Conservation (phyloP, 2,797 vertebrate species). For the Myripristis jacobus region DNA sequence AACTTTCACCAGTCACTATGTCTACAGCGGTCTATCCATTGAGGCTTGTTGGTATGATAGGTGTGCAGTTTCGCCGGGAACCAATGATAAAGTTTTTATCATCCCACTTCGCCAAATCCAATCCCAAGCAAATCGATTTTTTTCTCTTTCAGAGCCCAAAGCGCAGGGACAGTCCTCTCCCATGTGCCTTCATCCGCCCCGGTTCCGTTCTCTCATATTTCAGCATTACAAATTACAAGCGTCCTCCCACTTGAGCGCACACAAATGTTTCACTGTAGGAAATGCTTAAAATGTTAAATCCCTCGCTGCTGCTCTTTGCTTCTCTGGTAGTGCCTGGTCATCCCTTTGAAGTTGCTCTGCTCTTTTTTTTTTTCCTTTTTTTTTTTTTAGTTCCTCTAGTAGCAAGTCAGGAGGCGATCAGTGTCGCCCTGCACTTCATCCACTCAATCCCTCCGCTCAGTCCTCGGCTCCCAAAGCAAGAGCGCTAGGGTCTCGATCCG, state of each 20-base stretch:
- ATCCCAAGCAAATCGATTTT: slow-evolving; percentile 56
- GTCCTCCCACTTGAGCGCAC: slow-evolving; percentile 77
- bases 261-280: slow-evolving; percentile 57
- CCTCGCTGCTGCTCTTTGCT: slow-evolving; percentile 23
- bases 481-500: neutral
- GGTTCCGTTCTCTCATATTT: slow-evolving; percentile 84
- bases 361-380: slow-evolving; percentile 13
- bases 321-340: slow-evolving; percentile 23
- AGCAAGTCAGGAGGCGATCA: slow-evolving; percentile 47
- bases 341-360: slow-evolving; percentile 54
- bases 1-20: slow-evolving; percentile 25
- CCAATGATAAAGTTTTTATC: slow-evolving; percentile 72
- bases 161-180: slow-evolving; percentile 77
- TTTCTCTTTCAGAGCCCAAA: slow-evolving; percentile 62
- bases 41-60: slow-evolving; percentile 39
- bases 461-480: slow-evolving; percentile 25
- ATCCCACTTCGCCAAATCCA: slow-evolving; percentile 74
- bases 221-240: slow-evolving; percentile 80
- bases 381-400: slow-evolving; percentile 38
- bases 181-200: slow-evolving; percentile 84
- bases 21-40: slow-evolving; percentile 71
- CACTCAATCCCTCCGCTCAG: slow-evolving; percentile 51
- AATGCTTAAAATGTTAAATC: slow-evolving; percentile 44
- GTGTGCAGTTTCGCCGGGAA: slow-evolving; percentile 61
- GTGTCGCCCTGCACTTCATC: slow-evolving; percentile 60